Evolutionary conservation across 2,888 invertebrate species (phyloP), one percentile per base, ranked within the genome.

Genomic region (Tipula vernalis): DNA sequence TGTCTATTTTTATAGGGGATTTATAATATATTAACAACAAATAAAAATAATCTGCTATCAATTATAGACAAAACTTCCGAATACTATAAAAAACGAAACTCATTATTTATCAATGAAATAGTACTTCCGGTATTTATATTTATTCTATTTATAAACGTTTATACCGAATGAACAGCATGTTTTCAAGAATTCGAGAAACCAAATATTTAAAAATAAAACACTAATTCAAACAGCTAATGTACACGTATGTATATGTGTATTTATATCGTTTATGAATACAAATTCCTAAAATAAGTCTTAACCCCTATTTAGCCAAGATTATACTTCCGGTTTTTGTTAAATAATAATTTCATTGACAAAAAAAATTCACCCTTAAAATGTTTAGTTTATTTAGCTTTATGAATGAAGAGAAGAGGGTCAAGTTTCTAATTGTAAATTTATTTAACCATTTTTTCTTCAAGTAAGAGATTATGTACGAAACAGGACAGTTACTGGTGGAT

Each of bases 71-170:
- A 71, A 71, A 71, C 28, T 71, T 71, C 71, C 71, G 71, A 71
- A 28, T 71, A 71, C 71, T 71, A 71, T 71, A 28, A 71, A 71
- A 71, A 18, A 18, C 28, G 8, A 71, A 71, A 71, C 71, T 71
- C 71, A 71, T 71, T 71, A 71, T 71, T 71, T 71, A 71, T 71
- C 71, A 71, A 71, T 71, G 71, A 71, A 71, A 71, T 71, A 71
- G 71, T 71, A 71, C 71, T 71, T 71, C 71, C 71, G 71, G 71
- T 71, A 71, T 71, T 71, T 71, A 71, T 71, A 71, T 71, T 71
- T 71, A 13, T 71, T 71, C 71, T 71, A 71, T 71, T 71, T 71
- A 28, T 71, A 71, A 71, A 71, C 28, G 12, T 28, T 28, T 28
- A 28, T 28, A 71, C 10, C 2, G 71, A 71, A 71, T 28, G 71